phyloP scores from a whole-genome alignment of 2,888 invertebrate species.

The Microplitis manilae region DNA sequence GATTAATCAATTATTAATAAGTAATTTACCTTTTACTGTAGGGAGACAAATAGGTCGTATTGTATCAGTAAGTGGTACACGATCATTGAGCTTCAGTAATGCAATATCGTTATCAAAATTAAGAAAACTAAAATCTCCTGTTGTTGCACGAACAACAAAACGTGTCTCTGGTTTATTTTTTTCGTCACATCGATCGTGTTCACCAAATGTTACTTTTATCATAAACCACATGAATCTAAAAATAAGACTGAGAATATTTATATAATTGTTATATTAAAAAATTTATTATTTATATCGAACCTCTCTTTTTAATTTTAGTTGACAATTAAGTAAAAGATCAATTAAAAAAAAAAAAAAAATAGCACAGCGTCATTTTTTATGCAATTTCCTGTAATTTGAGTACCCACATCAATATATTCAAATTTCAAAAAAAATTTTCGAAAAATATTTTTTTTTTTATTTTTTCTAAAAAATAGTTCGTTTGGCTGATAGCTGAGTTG shows the following conservation, averaged over 20 bases:
- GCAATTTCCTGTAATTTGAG: too few relatives aligned
- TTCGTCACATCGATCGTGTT: conserved; percentile 87
- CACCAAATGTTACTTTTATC: conserved; percentile 91
- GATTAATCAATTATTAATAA: too few relatives aligned
- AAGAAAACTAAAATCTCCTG: conserved; percentile 86
- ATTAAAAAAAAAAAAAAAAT: too few relatives aligned
- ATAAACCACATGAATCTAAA: conserved; percentile 93
- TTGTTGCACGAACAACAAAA: conserved; percentile 83
- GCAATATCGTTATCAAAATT: conserved; percentile 94
- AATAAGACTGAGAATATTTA: conserved; percentile 61
- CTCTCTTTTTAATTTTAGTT: neutral
- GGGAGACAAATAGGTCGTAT: conserved; percentile 90
- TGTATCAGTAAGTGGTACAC: conserved; percentile 83
- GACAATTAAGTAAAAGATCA: too few relatives aligned
- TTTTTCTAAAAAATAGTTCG: too few relatives aligned
- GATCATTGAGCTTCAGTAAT: conserved; percentile 84
- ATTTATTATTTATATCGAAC: neutral
- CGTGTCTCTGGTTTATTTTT: conserved; percentile 82
- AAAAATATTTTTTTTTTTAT: neutral
- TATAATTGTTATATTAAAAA: conserved; percentile 26
- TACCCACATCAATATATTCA: too few relatives aligned
- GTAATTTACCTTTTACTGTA: conserved; percentile 74
- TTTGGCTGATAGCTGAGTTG: too few relatives aligned
- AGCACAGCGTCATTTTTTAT: too few relatives aligned
- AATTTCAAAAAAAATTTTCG: neutral